Conservation (phyloP, 2,888 invertebrate species). For the Cecidostiba fungosa region DNA sequence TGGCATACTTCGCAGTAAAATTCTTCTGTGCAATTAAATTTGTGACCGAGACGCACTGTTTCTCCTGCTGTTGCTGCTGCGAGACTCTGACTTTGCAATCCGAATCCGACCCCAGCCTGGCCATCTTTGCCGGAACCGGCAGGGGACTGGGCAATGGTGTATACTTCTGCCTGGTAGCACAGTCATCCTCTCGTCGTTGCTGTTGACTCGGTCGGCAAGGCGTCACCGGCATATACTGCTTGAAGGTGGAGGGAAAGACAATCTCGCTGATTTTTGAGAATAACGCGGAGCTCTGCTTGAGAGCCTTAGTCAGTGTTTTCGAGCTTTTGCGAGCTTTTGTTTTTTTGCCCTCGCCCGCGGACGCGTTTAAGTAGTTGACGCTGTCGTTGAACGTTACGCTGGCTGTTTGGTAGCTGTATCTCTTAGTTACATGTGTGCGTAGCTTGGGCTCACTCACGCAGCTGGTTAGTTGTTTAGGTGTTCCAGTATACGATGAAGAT, state of each 20-base stretch:
- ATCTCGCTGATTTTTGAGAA: slow-evolving; percentile 73
- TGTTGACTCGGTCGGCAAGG: slow-evolving; percentile 61
- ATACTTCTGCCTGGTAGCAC: slow-evolving; percentile 68
- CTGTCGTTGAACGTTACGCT: slow-evolving; percentile 10
- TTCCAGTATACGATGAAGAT: slow-evolving; percentile 70
- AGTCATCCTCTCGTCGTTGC: slow-evolving; percentile 36
- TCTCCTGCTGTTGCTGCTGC: slow-evolving; percentile 13
- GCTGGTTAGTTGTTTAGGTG: slow-evolving; percentile 58
- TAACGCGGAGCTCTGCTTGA: slow-evolving; percentile 67
- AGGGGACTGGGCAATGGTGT: slow-evolving; percentile 70
- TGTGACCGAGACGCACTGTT: neutral
- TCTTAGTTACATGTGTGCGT: slow-evolving; percentile 65
- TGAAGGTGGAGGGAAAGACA: slow-evolving; percentile 71
- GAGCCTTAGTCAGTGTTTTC: slow-evolving; percentile 64
- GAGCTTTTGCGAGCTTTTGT: slow-evolving; percentile 33
- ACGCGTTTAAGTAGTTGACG: neutral
- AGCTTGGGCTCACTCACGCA: slow-evolving; percentile 64
- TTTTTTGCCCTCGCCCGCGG: slow-evolving; percentile 35
- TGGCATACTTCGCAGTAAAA: slow-evolving; percentile 40
- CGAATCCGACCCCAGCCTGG: slow-evolving; percentile 66
- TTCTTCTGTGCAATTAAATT: slow-evolving; percentile 15
- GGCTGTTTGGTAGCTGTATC: slow-evolving; percentile 56
- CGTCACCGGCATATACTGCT: slow-evolving; percentile 70
- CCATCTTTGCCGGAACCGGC: slow-evolving; percentile 70
- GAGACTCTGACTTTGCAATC: slow-evolving; percentile 51